These are phyloP conservation scores for Spialia ferax DNA, from an alignment of 2,888 invertebrate genomes.

Conservation along the genomic window DNA sequence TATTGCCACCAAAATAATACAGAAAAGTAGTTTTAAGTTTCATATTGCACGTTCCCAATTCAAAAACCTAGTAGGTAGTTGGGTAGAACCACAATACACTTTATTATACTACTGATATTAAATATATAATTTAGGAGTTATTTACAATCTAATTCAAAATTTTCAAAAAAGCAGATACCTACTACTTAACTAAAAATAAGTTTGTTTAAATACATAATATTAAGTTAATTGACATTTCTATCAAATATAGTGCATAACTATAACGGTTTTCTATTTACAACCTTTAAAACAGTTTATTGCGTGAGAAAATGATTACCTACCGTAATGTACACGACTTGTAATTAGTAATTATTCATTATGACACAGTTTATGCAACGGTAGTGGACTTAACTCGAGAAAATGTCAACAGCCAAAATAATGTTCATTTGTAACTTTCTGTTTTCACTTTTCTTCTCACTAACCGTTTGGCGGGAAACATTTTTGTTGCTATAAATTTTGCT, in stretches of 20 bases:
- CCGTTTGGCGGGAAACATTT: conserved; percentile 47
- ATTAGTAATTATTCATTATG: conserved; percentile 28
- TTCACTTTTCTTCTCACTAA: conserved; percentile 46
- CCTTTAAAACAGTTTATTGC: not conserved
- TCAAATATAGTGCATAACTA: not conserved
- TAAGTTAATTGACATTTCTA: not conserved
- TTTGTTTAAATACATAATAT: no score
- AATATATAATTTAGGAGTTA: not conserved
- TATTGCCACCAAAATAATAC: no score
- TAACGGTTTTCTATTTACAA: not conserved
- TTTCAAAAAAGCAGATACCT: no score
- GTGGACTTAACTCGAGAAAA: conserved; percentile 37
- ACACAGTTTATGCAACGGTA: conserved; percentile 33
- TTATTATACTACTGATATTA: not conserved
- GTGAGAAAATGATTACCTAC: conserved; percentile 7
- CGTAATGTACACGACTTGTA: not conserved
- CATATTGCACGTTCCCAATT: conserved; percentile 4
- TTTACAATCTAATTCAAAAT: not conserved
- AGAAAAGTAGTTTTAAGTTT: not conserved
- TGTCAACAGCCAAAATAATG: conserved; percentile 40
- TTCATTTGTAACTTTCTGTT: conserved; percentile 47
- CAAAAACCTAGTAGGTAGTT: not conserved
- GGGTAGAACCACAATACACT: not conserved
- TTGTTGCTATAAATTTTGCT: conserved; percentile 47
- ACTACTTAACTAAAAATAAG: no score